Evolutionary conservation across 2,888 invertebrate genomes (phyloP).

Genomic region (Eutolmus rufibarbis): DNA sequence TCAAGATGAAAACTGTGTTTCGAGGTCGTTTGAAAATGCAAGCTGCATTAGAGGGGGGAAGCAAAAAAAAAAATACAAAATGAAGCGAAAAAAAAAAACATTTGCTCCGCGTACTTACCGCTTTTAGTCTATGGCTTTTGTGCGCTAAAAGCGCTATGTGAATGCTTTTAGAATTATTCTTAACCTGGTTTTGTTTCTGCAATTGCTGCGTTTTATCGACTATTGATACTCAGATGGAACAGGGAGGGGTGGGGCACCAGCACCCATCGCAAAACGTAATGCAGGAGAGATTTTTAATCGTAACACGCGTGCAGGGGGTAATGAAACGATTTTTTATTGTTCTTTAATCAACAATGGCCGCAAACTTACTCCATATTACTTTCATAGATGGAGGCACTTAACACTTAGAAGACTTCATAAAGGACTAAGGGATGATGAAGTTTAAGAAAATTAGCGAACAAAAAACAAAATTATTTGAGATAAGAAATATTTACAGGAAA

Average conservation of each 20-base stretch:
- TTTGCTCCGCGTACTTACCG: background rate
- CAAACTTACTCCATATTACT: background rate
- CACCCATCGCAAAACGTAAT: background rate
- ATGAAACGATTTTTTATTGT: background rate
- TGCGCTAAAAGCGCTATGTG: background rate
- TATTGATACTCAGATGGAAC: background rate
- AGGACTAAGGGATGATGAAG: background rate
- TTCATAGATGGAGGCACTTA: background rate
- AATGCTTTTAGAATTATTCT: constrained; percentile 9
- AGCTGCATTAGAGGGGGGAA: background rate
- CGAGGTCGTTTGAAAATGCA: constrained; percentile 29
- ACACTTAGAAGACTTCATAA: background rate
- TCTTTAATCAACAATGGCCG: background rate
- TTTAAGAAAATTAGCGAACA: background rate
- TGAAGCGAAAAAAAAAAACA: background rate
- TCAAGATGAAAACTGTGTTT: constrained; percentile 29
- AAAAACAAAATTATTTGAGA: background rate
- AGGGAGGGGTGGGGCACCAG: background rate
- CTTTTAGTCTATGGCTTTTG: background rate
- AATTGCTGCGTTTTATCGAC: background rate
- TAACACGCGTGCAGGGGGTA: background rate
- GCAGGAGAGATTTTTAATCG: background rate
- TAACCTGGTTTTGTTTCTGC: constrained; percentile 11
- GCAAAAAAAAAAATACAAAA: background rate
- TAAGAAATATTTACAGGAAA: background rate